Base-by-base conservation (phyloP, 2,888 invertebrate species). In the Acleris cristana region DNA sequence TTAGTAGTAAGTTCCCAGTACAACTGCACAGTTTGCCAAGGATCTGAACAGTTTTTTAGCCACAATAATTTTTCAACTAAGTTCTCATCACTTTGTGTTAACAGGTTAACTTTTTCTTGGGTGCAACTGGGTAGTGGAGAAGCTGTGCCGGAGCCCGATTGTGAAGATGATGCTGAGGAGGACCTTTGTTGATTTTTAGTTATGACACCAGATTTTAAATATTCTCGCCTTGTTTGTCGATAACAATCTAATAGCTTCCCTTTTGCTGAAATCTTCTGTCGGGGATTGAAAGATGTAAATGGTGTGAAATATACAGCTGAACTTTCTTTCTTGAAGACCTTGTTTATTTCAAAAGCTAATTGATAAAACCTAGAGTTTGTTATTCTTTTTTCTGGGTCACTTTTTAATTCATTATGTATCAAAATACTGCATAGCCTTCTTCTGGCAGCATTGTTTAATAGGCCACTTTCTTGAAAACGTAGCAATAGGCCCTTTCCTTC, bases 241-340 rank as follows among this genome's bases (percentile, higher is more conserved):
- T n/a, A 48, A 48, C 48, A 48, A 34, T 66, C 69, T 16, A 69
- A 52, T 19, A 69, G 51, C 64, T 69, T 69, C 52, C 69, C 69
- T 56, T 69, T 65, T 18, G 69, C 65, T 21, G 65, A 69, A 54
- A 48, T 56, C 19, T 69, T 69, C 56, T 70, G 64, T 4, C 49
- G 48, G n/a, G 70, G 63, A 44, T 48, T 66, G 60, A 66, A 64
- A 48, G 52, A 60, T 23, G 65, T 44, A 52, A 52, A 66, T 34
- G 70, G 65, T 60, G 61, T 66, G 53, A 70, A 70, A 56, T 70
- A 69, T 49, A 69, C 56, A 16, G 69, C 53, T 49, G 65, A 64
- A 51, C 63, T 68, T 58, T 68, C 68, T 40, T 64, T 40, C 49
- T 64, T 64, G 26, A 68, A 68, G 23, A 64, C 44, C 64, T 64